phyloP scores from a whole-genome alignment of 2,888 invertebrate species.

The Platycnemis pennipes region DNA sequence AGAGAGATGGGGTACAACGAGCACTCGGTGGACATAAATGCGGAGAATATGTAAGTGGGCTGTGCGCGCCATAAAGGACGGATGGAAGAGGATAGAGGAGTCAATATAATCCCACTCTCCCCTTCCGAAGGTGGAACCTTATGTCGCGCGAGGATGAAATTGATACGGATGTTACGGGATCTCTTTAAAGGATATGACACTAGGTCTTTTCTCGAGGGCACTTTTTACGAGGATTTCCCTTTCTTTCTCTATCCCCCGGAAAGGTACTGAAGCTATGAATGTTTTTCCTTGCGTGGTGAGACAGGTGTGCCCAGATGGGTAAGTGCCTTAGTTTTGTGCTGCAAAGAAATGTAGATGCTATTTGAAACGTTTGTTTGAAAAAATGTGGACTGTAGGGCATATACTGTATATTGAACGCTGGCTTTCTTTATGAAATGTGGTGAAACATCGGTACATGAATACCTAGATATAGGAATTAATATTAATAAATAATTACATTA shows the following conservation, averaged over 20 bases:
- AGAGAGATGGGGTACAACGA: not conserved
- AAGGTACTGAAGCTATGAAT: not conserved
- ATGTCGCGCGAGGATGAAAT: slow-evolving; percentile 5
- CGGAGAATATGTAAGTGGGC: not conserved
- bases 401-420: no score
- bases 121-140: not conserved
- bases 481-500: no score
- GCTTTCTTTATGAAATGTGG: no score
- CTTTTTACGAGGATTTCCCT: not conserved
- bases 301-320: not conserved
- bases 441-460: no score
- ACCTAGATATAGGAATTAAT: no score
- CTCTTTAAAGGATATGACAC: not conserved
- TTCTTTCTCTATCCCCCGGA: not conserved
- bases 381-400: no score
- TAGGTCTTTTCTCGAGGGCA: not conserved
- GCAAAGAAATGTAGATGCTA: no score
- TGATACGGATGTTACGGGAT: slow-evolving; percentile 22
- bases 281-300: not conserved
- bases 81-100: not conserved
- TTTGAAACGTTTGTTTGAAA: no score
- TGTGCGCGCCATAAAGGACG: not conserved
- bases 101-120: not conserved
- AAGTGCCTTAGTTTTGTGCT: not conserved
- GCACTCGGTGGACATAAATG: not conserved